Percentiles rank a stretch among this genome's conserved stretches.
These are phyloP conservation scores for Ascidia mentula DNA, from an alignment of 23 tunicate genomes.

Conservation along the genomic window DNA sequence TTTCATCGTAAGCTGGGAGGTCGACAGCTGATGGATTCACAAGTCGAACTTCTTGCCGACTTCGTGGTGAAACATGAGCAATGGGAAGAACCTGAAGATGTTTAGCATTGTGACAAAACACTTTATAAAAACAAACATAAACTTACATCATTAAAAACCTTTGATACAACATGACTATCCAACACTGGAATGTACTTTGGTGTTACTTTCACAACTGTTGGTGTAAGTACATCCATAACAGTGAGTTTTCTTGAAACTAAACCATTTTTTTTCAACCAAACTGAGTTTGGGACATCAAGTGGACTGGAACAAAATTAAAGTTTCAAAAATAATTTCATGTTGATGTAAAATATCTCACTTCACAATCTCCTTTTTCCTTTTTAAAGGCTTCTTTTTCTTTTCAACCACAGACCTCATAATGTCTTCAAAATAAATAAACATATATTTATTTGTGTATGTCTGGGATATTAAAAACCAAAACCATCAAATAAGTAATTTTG, in stretches of 20 bases:
- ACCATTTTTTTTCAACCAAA: constrained; percentile 76
- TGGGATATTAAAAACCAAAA: no score
- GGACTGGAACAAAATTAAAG: constrained; percentile 48
- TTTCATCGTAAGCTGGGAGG: constrained; percentile 57
- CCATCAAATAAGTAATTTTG: no score
- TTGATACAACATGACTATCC: constrained; percentile 73
- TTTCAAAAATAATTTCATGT: no score
- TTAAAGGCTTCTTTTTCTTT: constrained; percentile 24
- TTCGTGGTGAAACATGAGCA: constrained; percentile 87
- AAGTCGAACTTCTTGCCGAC: constrained; percentile 48
- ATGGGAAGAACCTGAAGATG: constrained; percentile 68
- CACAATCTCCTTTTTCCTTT: constrained; percentile 33
- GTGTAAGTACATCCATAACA: constrained; percentile 76
- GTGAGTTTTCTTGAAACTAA: constrained; percentile 65
- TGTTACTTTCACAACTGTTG: constrained; percentile 59
- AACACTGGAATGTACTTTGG: constrained; percentile 82
- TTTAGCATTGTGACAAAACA: neutral
- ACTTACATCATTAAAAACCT: constrained; percentile 90
- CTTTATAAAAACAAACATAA: neutral
- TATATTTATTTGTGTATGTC: no score
- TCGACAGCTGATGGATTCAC: constrained; percentile 91
- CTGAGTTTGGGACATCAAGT: constrained; percentile 49
- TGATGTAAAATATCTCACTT: neutral
- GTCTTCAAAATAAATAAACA: neutral
- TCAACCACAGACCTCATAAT: constrained; percentile 28